Conservation (phyloP, 2,113 vertebrate genomes). For the Platichthys flesus region DNA sequence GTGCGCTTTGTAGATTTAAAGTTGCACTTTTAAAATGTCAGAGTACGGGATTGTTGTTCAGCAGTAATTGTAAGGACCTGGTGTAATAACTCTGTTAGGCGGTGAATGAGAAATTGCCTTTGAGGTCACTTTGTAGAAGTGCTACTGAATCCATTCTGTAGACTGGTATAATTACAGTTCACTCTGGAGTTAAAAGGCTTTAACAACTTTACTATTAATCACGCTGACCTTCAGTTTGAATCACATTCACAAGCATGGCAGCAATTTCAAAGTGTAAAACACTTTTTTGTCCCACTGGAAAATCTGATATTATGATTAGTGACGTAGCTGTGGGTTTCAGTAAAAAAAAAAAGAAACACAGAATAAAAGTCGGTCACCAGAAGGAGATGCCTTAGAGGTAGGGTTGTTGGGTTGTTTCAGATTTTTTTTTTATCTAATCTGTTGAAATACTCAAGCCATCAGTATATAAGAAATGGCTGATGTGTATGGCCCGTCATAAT, state of each 20-base stretch:
- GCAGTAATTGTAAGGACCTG: conserved; percentile 43
- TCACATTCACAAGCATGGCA: conserved; percentile 19
- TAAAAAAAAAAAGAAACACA: neutral
- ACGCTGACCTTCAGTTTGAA: conserved; percentile 56
- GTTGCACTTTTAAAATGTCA: conserved; percentile 62
- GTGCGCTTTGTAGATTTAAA: conserved; percentile 37
- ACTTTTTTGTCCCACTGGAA: neutral
- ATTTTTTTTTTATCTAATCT: neutral
- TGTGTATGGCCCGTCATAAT: too few relatives aligned
- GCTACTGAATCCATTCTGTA: conserved; percentile 10
- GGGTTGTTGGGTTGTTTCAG: neutral
- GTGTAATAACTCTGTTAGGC: conserved; percentile 41
- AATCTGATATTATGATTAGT: conserved; percentile 17
- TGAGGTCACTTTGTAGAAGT: conserved; percentile 60
- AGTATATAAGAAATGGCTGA: too few relatives aligned
- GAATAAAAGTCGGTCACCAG: conserved; percentile 64
- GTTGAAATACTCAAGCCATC: too few relatives aligned
- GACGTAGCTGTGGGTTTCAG: neutral
- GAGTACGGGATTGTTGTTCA: conserved; percentile 46
- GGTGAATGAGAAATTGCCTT: conserved; percentile 50
- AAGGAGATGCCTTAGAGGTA: conserved; percentile 19
- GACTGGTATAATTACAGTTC: conserved; percentile 59
- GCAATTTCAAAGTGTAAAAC: conserved; percentile 8
- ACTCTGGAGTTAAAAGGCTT: conserved; percentile 36
- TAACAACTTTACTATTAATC: conserved; percentile 54